Conservation (phyloP, 2,113 vertebrate genomes). For the Pantherophis guttatus region DNA sequence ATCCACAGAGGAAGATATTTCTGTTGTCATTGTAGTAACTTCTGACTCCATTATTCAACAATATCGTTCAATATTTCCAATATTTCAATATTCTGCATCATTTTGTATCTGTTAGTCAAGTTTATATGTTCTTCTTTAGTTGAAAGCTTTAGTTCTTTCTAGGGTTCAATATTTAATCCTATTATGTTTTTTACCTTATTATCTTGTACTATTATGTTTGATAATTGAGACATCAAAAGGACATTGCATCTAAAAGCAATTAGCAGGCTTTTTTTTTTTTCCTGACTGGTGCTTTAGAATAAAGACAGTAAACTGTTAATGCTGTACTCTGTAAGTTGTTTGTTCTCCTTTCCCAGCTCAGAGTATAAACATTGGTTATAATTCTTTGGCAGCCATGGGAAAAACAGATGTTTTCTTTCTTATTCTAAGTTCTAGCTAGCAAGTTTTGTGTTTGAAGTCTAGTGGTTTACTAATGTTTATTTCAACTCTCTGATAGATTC, state of each 20-base stretch:
- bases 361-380: background rate
- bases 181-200: background rate
- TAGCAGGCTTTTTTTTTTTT: background rate
- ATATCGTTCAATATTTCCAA: background rate
- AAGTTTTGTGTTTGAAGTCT: background rate
- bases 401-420: background rate
- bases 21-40: background rate
- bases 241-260: background rate
- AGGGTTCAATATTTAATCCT: background rate
- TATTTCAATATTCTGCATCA: background rate
- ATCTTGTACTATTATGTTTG: background rate
- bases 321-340: background rate
- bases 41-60: background rate
- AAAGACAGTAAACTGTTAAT: background rate
- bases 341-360: background rate
- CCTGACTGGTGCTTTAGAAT: background rate
- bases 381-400: background rate
- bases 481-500: background rate
- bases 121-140: background rate
- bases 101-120: background rate
- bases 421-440: background rate
- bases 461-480: background rate
- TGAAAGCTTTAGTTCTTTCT: background rate
- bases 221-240: background rate
- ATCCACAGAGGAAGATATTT: background rate